A percentile compares a stretch with the other conserved stretches of the same genome.
Conservation (phyloP, 2,113 vertebrate genomes). For the Toxotes chatareus region DNA sequence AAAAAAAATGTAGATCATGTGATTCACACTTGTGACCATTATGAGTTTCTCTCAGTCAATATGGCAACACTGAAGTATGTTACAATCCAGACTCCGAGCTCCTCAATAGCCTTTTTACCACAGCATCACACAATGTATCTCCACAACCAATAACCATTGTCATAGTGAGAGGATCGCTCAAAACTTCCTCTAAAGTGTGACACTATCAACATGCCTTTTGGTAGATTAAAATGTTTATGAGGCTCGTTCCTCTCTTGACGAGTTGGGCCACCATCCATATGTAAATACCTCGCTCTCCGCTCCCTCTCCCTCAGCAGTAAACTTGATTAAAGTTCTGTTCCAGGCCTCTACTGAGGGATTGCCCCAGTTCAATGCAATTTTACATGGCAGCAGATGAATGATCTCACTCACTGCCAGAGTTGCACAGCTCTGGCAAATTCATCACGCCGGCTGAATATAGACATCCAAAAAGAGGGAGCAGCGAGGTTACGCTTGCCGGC, state of each 20-base stretch:
- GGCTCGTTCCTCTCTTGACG: conserved; percentile 19
- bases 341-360: conserved; percentile 58
- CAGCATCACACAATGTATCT: conserved; percentile 29
- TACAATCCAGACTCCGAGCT: background rate
- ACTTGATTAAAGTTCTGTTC: conserved; percentile 72
- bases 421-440: conserved; percentile 55
- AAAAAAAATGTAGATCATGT: too few species aligned
- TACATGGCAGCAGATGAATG: conserved; percentile 68
- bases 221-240: conserved; percentile 71
- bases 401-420: conserved; percentile 60
- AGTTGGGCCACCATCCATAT: conserved; percentile 50
- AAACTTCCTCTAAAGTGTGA: conserved; percentile 31
- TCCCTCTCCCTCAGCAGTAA: conserved; percentile 47
- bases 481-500: conserved; percentile 52
- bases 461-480: conserved; percentile 63
- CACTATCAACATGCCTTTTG: conserved; percentile 55
- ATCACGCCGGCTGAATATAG: conserved; percentile 67
- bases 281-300: conserved; percentile 46
- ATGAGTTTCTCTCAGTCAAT: background rate
- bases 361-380: conserved; percentile 65
- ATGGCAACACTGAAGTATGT: conserved; percentile 10
- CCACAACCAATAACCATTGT: conserved; percentile 37
- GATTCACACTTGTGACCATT: too few species aligned
- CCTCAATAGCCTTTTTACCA: conserved; percentile 7
- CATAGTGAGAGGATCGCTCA: conserved; percentile 40